phyloP scores from a whole-genome alignment of 2,888 invertebrate genomes.

The Epistrophella euchroma region DNA sequence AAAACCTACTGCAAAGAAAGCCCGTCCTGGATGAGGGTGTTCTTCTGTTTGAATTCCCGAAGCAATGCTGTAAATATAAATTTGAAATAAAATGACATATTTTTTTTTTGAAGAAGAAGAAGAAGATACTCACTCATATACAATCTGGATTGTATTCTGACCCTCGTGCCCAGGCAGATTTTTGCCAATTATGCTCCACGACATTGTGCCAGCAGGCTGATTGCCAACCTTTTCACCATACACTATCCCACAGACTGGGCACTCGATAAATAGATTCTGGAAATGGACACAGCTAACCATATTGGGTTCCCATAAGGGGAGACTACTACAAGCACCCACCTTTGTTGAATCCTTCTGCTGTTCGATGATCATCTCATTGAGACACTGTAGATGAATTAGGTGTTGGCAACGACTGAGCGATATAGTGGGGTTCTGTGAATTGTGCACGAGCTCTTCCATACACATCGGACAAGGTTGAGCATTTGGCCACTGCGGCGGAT shows the following conservation, averaged over 20 bases:
- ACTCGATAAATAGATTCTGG: constrained; percentile 90
- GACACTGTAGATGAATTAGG: constrained; percentile 91
- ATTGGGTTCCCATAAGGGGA: constrained; percentile 48
- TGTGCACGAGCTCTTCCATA: constrained; percentile 85
- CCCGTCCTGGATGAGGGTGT: constrained; percentile 92
- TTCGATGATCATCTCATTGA: constrained; percentile 89
- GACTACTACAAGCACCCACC: constrained; percentile 78
- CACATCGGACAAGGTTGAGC: constrained; percentile 90
- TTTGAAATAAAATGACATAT: not conserved
- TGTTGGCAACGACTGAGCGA: constrained; percentile 91
- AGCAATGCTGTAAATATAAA: constrained; percentile 87
- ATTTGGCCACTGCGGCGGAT: constrained; percentile 88
- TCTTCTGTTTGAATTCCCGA: constrained; percentile 92
- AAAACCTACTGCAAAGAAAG: constrained; percentile 95
- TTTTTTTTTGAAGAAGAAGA: not conserved
- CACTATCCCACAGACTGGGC: constrained; percentile 93
- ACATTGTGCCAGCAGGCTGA: constrained; percentile 93
- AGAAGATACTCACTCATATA: constrained; percentile 88
- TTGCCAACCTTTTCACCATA: constrained; percentile 92
- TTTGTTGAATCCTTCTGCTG: constrained; percentile 85
- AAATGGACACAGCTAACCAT: constrained; percentile 49
- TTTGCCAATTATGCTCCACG: constrained; percentile 89
- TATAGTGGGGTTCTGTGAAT: constrained; percentile 86
- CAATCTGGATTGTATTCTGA: constrained; percentile 91
- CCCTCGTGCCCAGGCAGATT: constrained; percentile 88